Conservation (phyloP, 2,113 vertebrate genomes). For the Apistogramma diplotaenia region DNA sequence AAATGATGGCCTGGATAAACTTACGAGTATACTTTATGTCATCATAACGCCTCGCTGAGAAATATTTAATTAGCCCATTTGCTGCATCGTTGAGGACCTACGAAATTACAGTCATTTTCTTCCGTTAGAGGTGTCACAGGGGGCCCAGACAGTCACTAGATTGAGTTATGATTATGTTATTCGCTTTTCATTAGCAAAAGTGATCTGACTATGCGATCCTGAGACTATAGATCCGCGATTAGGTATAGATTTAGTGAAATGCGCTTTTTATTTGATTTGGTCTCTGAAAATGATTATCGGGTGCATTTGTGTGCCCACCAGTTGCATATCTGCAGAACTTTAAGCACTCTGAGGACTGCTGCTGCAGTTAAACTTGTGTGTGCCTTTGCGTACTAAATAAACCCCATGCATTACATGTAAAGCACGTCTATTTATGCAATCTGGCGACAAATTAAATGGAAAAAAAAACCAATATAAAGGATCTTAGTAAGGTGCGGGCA, state of each 20-base stretch:
- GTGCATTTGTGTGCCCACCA: conserved; percentile 25
- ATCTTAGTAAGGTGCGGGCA: too few relatives aligned
- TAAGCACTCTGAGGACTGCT: too few relatives aligned
- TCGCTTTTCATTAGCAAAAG: conserved; percentile 68
- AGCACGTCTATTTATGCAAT: not conserved
- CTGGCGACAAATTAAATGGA: not conserved
- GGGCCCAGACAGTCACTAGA: conserved; percentile 39
- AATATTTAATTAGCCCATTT: conserved; percentile 63
- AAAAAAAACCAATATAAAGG: not conserved
- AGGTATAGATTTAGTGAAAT: conserved; percentile 51
- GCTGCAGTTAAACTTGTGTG: not conserved
- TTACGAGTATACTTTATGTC: conserved; percentile 44
- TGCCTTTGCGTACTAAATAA: not conserved
- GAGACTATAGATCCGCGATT: conserved; percentile 55
- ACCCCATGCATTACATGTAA: not conserved
- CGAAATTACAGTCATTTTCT: conserved; percentile 54
- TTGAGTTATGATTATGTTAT: conserved; percentile 66
- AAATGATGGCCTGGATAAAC: conserved; percentile 48
- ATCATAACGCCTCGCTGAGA: conserved; percentile 45
- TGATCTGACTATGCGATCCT: conserved; percentile 48
- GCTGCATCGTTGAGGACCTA: conserved; percentile 61
- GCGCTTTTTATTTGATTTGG: conserved; percentile 36
- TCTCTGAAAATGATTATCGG: conserved; percentile 22
- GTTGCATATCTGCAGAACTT: conserved; percentile 36
- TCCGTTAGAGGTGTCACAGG: conserved; percentile 45